Base-by-base conservation (phyloP, 2,797 vertebrate species). In the Staurois parvus region DNA sequence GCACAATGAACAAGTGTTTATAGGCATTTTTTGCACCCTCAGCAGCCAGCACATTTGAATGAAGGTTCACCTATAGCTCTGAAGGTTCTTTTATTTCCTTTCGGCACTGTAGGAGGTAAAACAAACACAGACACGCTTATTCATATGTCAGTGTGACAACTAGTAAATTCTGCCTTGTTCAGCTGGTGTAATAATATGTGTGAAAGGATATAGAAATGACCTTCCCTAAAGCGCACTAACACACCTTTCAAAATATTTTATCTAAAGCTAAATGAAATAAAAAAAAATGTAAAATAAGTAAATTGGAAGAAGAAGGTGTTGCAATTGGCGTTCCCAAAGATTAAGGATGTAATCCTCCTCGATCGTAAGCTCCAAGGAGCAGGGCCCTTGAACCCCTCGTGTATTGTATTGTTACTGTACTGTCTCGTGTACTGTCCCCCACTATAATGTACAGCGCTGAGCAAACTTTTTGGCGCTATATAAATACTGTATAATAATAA, bases 71-170 rank as follows among this genome's bases (percentile, higher is more conserved):
- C 19, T 66, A 88, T 84, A 88, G 84, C 89, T 91, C 88, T 89
- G 90, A 91, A 89, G 85, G 29, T 79, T 64, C 70, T 52, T 91
- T 87, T 88, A 81, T 80, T 64, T 62, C 88, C 89, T 91, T 89
- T 89, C 88, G 83, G 88, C 90, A 89, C 88, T 87, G 92, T 88
- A 91, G 90, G 91, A 90, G 91, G 91, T 90, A 91, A 92, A 91
- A 89, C 86, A 92, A 93, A 93, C 91, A 76, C 37, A 84, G 77
- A 88, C 89, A 88, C 88, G 85, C 88, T 89, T 91, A 91, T 91
- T 91, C 88, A 89, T 88, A 90, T 89, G 90, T 89, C 91, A 89
- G 86, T 86, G 82, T 83, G 91, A 90, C 72, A 88, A 81, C 48
- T 84, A 86, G 88, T 84, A 89, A 87, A 90, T 91, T 87, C 85